These are phyloP conservation scores for Hydropsyche betteni DNA, from an alignment of 2,888 invertebrate species.

Conservation along the genomic window DNA sequence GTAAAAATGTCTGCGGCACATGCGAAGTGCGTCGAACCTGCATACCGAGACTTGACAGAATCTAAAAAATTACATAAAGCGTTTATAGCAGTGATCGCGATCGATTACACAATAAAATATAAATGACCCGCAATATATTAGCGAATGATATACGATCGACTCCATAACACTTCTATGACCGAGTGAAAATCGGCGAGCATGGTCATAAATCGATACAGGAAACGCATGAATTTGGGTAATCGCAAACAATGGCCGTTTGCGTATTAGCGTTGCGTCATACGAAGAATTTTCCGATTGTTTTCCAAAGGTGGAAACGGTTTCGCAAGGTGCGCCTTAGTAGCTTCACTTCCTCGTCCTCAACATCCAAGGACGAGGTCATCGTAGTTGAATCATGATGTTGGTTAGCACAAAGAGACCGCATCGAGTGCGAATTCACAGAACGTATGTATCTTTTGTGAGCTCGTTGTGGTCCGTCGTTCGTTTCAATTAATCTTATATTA, in stretches of 20 bases:
- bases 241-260: background rate
- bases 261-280: conserved; percentile 10
- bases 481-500: too few species aligned
- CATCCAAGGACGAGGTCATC: conserved; percentile 35
- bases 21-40: too few species aligned
- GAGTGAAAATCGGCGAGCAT: too few species aligned
- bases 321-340: conserved; percentile 20
- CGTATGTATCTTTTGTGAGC: too few species aligned
- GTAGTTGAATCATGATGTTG: background rate
- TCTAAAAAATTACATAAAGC: background rate
- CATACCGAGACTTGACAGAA: background rate
- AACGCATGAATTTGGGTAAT: too few species aligned
- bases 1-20: background rate
- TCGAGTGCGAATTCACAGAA: background rate
- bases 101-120: background rate
- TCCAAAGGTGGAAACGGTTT: conserved; percentile 23
- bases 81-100: too few species aligned
- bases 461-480: too few species aligned
- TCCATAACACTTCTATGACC: too few species aligned
- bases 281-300: conserved; percentile 18
- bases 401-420: conserved; percentile 5
- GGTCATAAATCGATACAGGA: too few species aligned
- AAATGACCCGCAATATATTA: too few species aligned
- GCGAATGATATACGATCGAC: too few species aligned
- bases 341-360: conserved; percentile 31